Base-by-base conservation (phyloP, 2,797 vertebrate species). In the Crocodylus rhombifer region DNA sequence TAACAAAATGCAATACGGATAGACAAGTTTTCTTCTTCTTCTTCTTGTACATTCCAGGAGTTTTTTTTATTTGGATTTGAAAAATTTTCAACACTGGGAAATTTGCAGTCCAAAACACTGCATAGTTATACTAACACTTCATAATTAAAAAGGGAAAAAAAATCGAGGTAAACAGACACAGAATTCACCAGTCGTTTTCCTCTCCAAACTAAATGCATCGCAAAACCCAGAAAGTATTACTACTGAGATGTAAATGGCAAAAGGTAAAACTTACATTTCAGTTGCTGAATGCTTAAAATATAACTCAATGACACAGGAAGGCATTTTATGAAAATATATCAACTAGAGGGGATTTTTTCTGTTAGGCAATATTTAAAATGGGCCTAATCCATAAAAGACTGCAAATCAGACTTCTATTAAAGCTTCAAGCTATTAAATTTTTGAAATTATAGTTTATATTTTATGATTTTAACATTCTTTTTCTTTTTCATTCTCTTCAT, bases 41-140 rank as follows among this genome's bases (percentile, higher is more conserved):
- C 36, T 63, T 75, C 79, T 51, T 56, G 76, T 80, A 21, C 6
- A 30, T 14, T 80, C 80, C 79, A 80, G 58, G n/a, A 89, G 25
- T 28, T 74, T 60, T 15, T 73, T 51, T 51, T 25, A 42, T 73
- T 23, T 78, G n/a, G 25, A 15, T 90, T 90, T 89, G n/a, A 76
- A 87, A 83, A 84, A 67, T 77, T 15, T 77, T 64, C 58, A 80
- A 30, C 61, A 94, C 42, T 51, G 42, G 42, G 42, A 51, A 76
- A 15, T 79, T 82, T 81, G 60, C 62, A 92, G 51, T 58, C 84
- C 80, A 63, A 82, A 82, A 92, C 71, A 92, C 86, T 91, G 76
- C 61, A 84, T 25, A 90, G 80, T 33, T 1, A 0, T 61, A 79
- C 51, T 33, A 73, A 4, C 56, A 10, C 77, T 95, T 86, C 58